Base-by-base conservation (phyloP, 2,888 invertebrate genomes). In the Phortica okadai region DNA sequence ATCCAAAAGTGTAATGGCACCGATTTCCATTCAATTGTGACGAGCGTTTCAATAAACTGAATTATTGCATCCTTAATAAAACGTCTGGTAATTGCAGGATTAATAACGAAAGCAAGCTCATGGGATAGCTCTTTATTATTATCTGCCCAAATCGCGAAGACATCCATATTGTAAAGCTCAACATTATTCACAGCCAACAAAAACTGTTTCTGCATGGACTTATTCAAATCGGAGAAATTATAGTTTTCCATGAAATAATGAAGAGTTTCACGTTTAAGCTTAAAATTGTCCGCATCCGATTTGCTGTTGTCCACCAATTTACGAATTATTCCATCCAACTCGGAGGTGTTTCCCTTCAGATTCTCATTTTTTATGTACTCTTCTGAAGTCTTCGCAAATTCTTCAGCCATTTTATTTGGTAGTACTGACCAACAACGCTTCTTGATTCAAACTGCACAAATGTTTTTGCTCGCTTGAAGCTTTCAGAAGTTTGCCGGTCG, bases 261-360 rank as follows among this genome's bases (percentile, higher is more conserved):
- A 11, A 21, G 21, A 16, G 44, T 69, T 25, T 33, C 16, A 8
- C 45, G 67, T 44, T n/a, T 21, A 21, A 21, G 81, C 10, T 82
- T 84, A 0, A 85, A 69, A 21, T 72, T 75, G 7, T 6, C 21
- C 44, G 67, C 66, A 70, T 56, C 54, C 62, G 45, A 44, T 54
- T 76, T 72, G 7, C 75, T 74, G 69, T 62, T 54, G 70, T 74
- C 76, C 59, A 73, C 64, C 1, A 59, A 21, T 5, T 59, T 16
- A 21, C 45, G n/a, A 21, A 59, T 14, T 10, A 16, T 2, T 59
- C 1, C 59, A 59, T 59, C 21, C 16, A 59, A 6, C 14, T 59
- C 59, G 6, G 59, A 14, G 2, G 16, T 8, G n/a, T 21, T 59
- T n/a, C 59, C 59, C 14, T n/a, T 10, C 8, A 59, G 8, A 21